These are phyloP conservation scores for Syngnathus acus DNA, from an alignment of 2,797 vertebrate genomes.

Conservation along the genomic window DNA sequence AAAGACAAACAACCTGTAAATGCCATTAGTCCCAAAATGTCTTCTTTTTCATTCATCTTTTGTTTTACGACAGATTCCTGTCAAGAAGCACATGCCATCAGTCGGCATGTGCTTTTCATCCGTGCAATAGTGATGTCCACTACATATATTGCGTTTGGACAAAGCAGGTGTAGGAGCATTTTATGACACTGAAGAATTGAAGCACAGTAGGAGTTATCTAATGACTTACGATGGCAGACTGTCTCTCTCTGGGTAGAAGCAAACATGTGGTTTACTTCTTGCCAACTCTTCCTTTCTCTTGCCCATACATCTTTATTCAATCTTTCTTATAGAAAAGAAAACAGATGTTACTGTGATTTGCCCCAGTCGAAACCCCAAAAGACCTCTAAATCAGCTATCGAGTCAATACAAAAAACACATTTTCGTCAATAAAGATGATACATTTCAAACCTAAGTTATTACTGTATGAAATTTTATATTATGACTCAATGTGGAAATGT, in stretches of 20 bases:
- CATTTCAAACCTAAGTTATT: conserved; percentile 13
- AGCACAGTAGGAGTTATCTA: conserved; percentile 26
- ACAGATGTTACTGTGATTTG: conserved; percentile 24
- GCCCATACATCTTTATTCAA: conserved; percentile 20
- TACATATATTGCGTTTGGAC: conserved; percentile 14
- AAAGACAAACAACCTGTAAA: conserved; percentile 4
- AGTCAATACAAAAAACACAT: conserved; percentile 8
- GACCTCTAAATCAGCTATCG: conserved; percentile 16
- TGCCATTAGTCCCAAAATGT: not conserved
- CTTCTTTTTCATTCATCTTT: conserved; percentile 2
- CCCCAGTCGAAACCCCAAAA: not conserved
- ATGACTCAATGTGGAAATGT: conserved; percentile 10
- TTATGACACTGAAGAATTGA: conserved; percentile 31
- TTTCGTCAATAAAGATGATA: conserved; percentile 15
- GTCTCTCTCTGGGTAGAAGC: conserved; percentile 39
- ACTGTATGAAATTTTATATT: conserved; percentile 19
- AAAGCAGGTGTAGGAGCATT: conserved; percentile 45
- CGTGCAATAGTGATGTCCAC: not conserved
- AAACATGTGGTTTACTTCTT: conserved; percentile 56
- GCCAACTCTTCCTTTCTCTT: conserved; percentile 17
- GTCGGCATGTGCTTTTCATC: conserved; percentile 31
- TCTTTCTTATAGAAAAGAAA: conserved; percentile 27
- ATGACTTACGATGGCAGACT: conserved; percentile 27
- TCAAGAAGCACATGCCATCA: conserved; percentile 19
- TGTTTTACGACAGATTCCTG: conserved; percentile 13